Percentiles rank a stretch among this genome's conserved stretches.
Evolutionary conservation across 2,888 invertebrate genomes (phyloP).

Genomic region (Ctenicera cuprea): DNA sequence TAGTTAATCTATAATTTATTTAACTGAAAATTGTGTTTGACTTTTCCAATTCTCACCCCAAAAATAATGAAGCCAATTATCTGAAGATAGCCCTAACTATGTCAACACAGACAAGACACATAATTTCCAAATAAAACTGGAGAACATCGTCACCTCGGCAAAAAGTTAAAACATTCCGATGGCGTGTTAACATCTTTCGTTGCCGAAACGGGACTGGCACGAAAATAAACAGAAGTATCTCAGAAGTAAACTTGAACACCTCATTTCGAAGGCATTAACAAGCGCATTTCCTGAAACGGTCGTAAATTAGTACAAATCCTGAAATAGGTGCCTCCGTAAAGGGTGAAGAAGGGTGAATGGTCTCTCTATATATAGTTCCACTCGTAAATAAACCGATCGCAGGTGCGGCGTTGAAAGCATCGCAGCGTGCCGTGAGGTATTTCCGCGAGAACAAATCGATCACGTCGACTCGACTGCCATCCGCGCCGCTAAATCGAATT

Average conservation of each 20-base stretch:
- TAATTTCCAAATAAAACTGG: not conserved
- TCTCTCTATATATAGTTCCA: constrained; percentile 61
- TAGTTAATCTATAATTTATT: no score
- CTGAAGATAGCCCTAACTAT: not conserved
- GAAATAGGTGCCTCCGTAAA: constrained; percentile 57
- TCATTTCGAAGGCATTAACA: constrained; percentile 58
- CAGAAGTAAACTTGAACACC: constrained; percentile 47
- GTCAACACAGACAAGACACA: not conserved
- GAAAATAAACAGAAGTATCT: constrained; percentile 42
- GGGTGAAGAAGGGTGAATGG: constrained; percentile 59
- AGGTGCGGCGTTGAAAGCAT: constrained; percentile 64
- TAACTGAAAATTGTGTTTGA: no score
- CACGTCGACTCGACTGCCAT: constrained; percentile 40
- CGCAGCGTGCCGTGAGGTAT: constrained; percentile 55
- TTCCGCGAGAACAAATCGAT: constrained; percentile 56
- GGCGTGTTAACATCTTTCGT: constrained; percentile 28
- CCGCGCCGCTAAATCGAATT: constrained; percentile 26
- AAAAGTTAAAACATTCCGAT: constrained; percentile 23
- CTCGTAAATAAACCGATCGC: constrained; percentile 62
- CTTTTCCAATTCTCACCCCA: not conserved
- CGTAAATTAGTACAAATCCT: constrained; percentile 61
- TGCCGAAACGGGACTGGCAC: constrained; percentile 31
- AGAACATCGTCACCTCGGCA: constrained; percentile 14
- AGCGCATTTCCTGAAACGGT: constrained; percentile 60
- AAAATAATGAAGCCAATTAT: not conserved